Evolutionary conservation across 2,888 invertebrate species (phyloP).

Genomic region (Leucoptera coffeella): DNA sequence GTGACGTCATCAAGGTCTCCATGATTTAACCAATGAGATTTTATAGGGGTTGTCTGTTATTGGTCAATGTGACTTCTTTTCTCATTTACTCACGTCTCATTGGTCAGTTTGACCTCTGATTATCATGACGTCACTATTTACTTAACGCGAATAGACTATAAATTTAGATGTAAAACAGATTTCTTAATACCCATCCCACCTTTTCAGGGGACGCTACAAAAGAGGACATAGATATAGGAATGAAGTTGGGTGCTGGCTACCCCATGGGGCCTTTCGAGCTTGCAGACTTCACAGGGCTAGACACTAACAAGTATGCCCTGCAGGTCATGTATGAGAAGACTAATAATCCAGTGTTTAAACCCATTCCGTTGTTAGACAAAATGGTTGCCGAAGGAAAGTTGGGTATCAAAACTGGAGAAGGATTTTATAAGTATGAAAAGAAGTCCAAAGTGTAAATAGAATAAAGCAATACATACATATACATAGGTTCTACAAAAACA

Average conservation of each 20-base stretch:
- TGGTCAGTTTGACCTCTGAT: too few relatives aligned
- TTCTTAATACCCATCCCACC: too few relatives aligned
- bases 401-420: constrained; percentile 76
- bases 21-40: too few relatives aligned
- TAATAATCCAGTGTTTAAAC: constrained; percentile 37
- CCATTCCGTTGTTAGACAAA: constrained; percentile 57
- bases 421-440: constrained; percentile 69
- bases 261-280: constrained; percentile 91
- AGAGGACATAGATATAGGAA: constrained; percentile 78
- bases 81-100: too few relatives aligned
- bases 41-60: too few relatives aligned
- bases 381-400: constrained; percentile 72
- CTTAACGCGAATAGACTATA: too few relatives aligned
- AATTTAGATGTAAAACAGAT: too few relatives aligned
- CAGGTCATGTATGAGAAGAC: constrained; percentile 71
- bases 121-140: too few relatives aligned
- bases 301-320: constrained; percentile 71
- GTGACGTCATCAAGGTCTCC: too few relatives aligned
- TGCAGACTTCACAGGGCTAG: constrained; percentile 79
- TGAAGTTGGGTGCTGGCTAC: constrained; percentile 87
- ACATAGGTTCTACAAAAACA: too few relatives aligned
- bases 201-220: constrained; percentile 67
- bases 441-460: constrained; percentile 10
- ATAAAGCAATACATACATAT: too few relatives aligned
- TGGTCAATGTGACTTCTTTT: too few relatives aligned